Percentiles rank a stretch among this genome's conserved stretches.
phyloP scores from a whole-genome alignment of 2,113 vertebrate species.

The Hippolais icterina region DNA sequence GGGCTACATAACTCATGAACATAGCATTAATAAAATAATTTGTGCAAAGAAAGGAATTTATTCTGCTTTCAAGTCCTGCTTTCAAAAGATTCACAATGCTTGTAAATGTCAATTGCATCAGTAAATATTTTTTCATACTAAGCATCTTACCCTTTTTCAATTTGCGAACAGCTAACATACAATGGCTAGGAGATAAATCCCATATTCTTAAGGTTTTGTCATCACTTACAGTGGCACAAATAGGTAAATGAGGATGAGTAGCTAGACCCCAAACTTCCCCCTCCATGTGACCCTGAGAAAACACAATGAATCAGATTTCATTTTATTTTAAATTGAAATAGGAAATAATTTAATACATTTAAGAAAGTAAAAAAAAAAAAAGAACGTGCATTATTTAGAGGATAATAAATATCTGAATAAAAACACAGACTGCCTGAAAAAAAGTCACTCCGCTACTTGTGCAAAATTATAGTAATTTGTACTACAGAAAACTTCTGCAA shows the following conservation, averaged over 20 bases:
- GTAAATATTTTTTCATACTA: slow-evolving; percentile 14
- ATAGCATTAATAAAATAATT: neutral
- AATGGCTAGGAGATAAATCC: slow-evolving; percentile 99
- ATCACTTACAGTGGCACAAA: slow-evolving; percentile 98
- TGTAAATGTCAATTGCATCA: neutral
- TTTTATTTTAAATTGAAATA: neutral
- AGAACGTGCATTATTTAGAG: neutral
- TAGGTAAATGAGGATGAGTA: slow-evolving; percentile 95
- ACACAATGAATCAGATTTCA: neutral
- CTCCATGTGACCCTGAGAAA: slow-evolving; percentile 95
- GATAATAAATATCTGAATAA: neutral
- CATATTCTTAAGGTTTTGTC: slow-evolving; percentile 98
- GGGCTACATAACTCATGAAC: neutral
- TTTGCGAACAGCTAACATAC: slow-evolving; percentile 98
- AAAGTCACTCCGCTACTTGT: neutral
- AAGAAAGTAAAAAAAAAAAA: neutral
- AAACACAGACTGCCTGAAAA: neutral
- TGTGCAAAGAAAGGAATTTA: neutral
- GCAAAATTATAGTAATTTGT: neutral
- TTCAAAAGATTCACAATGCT: neutral
- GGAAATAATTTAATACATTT: neutral
- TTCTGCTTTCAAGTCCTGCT: neutral
- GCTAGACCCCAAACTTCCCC: slow-evolving; percentile 98
- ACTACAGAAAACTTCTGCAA: neutral
- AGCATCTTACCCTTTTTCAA: slow-evolving; percentile 90